phyloP scores from a whole-genome alignment of 1,140 invertebrate species.

The Brachionus plicatilis region DNA sequence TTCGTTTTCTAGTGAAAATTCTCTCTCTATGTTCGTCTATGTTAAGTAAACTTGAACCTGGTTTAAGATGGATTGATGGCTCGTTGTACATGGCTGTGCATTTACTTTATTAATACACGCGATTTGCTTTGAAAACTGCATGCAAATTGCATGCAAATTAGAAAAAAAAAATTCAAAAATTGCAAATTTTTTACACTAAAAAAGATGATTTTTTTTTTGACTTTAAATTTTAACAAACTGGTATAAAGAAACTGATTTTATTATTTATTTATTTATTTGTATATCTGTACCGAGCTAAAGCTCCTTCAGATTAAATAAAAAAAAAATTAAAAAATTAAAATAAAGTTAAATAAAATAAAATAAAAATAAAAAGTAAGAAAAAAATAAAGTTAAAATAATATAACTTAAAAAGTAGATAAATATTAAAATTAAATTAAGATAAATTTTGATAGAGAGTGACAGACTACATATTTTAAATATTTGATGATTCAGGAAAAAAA shows the following conservation, averaged over 20 bases:
- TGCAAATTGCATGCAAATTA: background rate
- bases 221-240: background rate
- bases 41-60: constrained; percentile 23
- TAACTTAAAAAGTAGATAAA: too few species aligned
- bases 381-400: too few species aligned
- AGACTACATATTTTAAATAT: too few species aligned
- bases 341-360: too few species aligned
- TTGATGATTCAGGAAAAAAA: too few species aligned
- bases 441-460: too few species aligned
- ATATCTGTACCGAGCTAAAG: too few species aligned
- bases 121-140: background rate
- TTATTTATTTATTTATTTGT: too few species aligned
- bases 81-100: background rate
- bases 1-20: background rate
- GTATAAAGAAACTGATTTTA: background rate
- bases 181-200: background rate
- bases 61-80: background rate
- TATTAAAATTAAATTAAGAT: too few species aligned
- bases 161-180: background rate
- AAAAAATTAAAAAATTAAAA: too few species aligned
- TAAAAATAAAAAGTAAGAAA: too few species aligned
- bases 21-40: background rate
- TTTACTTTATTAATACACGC: background rate
- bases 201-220: background rate
- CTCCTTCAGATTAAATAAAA: too few species aligned